phyloP scores from a whole-genome alignment of 2,888 invertebrate species.

The Proisotoma minuta region DNA sequence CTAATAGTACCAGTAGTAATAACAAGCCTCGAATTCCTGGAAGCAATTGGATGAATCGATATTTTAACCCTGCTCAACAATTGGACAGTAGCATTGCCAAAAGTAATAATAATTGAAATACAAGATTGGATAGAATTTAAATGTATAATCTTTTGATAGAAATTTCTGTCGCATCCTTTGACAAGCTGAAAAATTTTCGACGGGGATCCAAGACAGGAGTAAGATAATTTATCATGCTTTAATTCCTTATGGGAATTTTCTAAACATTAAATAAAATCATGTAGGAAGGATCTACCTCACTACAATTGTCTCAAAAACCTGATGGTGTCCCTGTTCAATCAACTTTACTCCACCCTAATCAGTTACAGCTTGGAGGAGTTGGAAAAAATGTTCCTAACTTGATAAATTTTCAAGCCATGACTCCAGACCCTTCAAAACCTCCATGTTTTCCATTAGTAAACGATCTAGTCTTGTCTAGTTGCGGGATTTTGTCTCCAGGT shows the following conservation, averaged over 20 bases:
- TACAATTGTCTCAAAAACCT: too few species aligned
- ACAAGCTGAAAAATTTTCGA: background rate
- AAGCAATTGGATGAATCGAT: background rate
- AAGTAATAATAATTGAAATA: background rate
- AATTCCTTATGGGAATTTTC: too few species aligned
- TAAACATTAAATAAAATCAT: too few species aligned
- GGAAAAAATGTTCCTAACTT: slow-evolving; percentile 10
- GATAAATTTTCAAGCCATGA: slow-evolving; percentile 23
- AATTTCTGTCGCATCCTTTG: background rate
- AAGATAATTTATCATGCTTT: too few species aligned
- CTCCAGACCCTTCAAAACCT: slow-evolving; percentile 27
- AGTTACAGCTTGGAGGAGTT: too few species aligned
- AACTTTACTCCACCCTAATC: too few species aligned
- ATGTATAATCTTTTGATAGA: background rate
- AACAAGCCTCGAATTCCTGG: background rate
- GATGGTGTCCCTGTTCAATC: too few species aligned
- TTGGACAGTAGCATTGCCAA: background rate
- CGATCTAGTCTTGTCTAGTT: slow-evolving; percentile 57
- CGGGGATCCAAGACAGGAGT: background rate
- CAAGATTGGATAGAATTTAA: background rate
- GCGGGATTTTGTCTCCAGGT: slow-evolving; percentile 55
- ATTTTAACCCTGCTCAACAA: background rate
- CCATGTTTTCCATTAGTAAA: slow-evolving; percentile 12
- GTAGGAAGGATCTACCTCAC: too few species aligned
- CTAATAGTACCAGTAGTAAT: background rate